These are phyloP conservation scores for Netelia melanura DNA, from an alignment of 2,888 invertebrate genomes.

Conservation along the genomic window DNA sequence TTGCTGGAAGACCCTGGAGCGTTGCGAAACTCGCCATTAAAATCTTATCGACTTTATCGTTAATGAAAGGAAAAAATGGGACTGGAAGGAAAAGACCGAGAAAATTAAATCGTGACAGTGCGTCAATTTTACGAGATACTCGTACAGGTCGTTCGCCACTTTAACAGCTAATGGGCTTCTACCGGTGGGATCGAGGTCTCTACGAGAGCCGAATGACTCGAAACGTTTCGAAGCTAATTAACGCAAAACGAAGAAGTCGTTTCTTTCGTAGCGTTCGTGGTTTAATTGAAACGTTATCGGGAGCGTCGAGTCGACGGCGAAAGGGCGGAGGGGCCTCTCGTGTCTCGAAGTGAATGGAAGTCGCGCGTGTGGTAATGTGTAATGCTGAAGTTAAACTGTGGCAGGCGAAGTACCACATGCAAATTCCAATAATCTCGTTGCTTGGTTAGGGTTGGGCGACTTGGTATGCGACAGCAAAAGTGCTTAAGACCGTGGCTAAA, in stretches of 20 bases:
- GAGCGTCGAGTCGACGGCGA: conserved; percentile 6
- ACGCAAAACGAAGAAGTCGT: conserved; percentile 38
- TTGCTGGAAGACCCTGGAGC: too few relatives aligned
- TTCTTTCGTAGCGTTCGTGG: conserved; percentile 33
- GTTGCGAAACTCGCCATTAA: too few relatives aligned
- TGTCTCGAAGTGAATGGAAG: conserved; percentile 28
- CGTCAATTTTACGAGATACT: not conserved
- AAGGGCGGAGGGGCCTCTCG: conserved; percentile 8
- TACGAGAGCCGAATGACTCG: not conserved
- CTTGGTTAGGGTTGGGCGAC: not conserved
- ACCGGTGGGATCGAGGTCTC: conserved; percentile 2
- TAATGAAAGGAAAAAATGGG: too few relatives aligned
- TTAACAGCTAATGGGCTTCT: not conserved
- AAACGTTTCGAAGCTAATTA: conserved; percentile 29
- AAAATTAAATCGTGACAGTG: not conserved
- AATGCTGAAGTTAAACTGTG: conserved; percentile 13
- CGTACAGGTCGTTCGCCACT: too few relatives aligned
- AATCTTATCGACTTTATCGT: too few relatives aligned
- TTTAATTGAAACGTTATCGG: conserved; percentile 73
- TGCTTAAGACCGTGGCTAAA: conserved; percentile 36
- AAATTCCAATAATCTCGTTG: conserved; percentile 34
- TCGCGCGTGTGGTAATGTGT: conserved; percentile 12
- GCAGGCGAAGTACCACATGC: not conserved
- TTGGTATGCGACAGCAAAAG: conserved; percentile 27
- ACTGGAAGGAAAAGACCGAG: too few relatives aligned